Evolutionary conservation across 2,797 vertebrate species (phyloP).

Genomic region (Heteromormyrus szaboi): DNA sequence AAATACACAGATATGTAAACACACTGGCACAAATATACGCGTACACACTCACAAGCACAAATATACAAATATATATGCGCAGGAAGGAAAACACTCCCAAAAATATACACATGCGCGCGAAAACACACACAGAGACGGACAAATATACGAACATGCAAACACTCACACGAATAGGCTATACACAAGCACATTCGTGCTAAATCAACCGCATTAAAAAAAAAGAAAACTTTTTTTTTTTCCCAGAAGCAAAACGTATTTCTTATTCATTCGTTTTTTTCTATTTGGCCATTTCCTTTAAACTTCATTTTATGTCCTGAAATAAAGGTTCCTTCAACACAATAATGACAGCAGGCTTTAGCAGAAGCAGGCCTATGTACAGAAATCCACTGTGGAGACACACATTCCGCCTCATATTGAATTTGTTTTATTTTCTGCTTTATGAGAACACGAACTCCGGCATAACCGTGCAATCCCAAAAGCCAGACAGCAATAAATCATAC

Average conservation of each 20-base stretch:
- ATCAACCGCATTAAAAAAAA: not conserved
- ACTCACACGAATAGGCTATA: not conserved
- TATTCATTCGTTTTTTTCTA: not conserved
- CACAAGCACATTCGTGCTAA: not conserved
- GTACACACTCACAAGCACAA: not conserved
- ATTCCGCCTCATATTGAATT: not conserved
- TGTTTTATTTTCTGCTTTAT: not conserved
- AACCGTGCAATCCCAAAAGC: constrained; percentile 35
- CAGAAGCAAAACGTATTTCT: not conserved
- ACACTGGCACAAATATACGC: not conserved
- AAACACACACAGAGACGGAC: not conserved
- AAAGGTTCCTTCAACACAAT: not conserved
- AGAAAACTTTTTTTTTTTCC: not conserved
- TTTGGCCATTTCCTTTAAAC: not conserved
- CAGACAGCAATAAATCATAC: constrained; percentile 55
- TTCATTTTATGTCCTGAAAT: not conserved
- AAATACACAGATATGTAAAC: not conserved
- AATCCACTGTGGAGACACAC: not conserved
- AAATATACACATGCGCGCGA: not conserved
- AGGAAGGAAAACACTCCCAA: not conserved
- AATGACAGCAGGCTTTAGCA: not conserved
- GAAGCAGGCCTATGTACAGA: not conserved
- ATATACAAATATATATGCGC: not conserved
- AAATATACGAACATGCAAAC: not conserved
- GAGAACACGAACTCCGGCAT: not conserved